Base-by-base conservation (phyloP, 2,888 invertebrate species). In the Tetragnatha montana region DNA sequence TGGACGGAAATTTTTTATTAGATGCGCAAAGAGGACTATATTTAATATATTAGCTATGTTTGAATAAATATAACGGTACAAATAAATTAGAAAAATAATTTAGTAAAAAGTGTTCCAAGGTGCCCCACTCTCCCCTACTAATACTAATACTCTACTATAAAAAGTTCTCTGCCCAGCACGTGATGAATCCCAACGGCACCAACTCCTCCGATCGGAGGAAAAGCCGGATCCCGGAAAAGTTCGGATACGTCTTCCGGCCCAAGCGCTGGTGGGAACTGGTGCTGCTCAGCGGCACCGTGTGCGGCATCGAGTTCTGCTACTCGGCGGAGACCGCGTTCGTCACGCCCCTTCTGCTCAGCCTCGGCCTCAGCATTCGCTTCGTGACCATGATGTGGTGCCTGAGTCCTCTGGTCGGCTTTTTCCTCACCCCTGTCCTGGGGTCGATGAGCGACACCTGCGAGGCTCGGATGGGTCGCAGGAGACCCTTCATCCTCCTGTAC, bases 251-350 rank as follows among this genome's bases (percentile, higher is more conserved):
- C 8, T 91, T 90, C 17, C 79, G 91, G 0, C 82, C 82, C 7
- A 91, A 91, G 70, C 85, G 85, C 21, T 21, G 80, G 21, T 94
- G 95, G 81, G 98, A 98, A 93, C 94, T 98, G 92, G 95, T 98
- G 92, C 95, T 97, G 12, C 96, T 98, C 91, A 98, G 98, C 22
- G 97, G 98, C 0, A 98, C 98, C 0, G 98, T 99, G 0, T 98
- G 98, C 96, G 98, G 99, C 1, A 98, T 99, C 88, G 98, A 99
- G 93, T 98, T 99, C 94, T 98, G 98, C 0, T 99, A 99, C 93
- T 98, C 99, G 0, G 98, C 98, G 0, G 98, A 99, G 94, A 99
- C 98, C 0, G 98, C 98, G 0, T 98, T 98, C 94, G 98, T 98
- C 0, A 98, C 98, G 0, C 98, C 99, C 1, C 98, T 98, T 0